Evolutionary conservation across 2,797 vertebrate genomes (phyloP), one percentile per base, ranked within the genome.

Genomic region (Helarctos malayanus): DNA sequence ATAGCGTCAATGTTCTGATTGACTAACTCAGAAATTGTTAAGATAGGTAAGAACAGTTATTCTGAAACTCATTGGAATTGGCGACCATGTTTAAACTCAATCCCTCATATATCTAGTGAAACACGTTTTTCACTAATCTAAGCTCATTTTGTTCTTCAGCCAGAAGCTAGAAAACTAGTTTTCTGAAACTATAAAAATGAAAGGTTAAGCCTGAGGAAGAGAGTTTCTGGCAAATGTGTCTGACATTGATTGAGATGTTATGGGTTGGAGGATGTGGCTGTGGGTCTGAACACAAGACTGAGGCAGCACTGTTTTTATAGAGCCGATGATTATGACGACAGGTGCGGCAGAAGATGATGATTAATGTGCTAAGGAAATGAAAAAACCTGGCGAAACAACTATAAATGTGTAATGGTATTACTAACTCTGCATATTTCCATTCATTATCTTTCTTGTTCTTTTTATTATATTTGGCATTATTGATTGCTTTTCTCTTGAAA

Each of bases 341-440:
- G 41, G 18, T 61, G 16, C 14, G 8, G 15, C 6, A 21, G 29
- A 68, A 27, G 25, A 68, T 14, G 5, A 47, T 78, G 84, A 63
- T 3, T 29, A 27, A 41, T 47, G 23, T 61, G 29, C 63, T 12
- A 14, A 71, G 52, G 47, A 49, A n/a, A 49, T n/a, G 8, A 49
- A 41, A 79, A 85, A 21, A 3, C 0, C 8, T 57, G 4, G 6
- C 15, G 41, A n/a, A n/a, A 15, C 1, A 49, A 32, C 1, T 13
- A 4, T 18, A 25, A 54, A 7, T 32, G 5, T 14, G 10, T 8
- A n/a, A 25, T 5, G 10, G 4, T 9, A 35, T 92, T 57, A 52
- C 3, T 18, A 76, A 75, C 9, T 45, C 38, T 16, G 27, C 19
- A 38, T 7, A 11, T 69, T 23, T n/a, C 52, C 13, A 27, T 23